Evolutionary conservation across 2,888 invertebrate species (phyloP).

Genomic region (Arge pagana): DNA sequence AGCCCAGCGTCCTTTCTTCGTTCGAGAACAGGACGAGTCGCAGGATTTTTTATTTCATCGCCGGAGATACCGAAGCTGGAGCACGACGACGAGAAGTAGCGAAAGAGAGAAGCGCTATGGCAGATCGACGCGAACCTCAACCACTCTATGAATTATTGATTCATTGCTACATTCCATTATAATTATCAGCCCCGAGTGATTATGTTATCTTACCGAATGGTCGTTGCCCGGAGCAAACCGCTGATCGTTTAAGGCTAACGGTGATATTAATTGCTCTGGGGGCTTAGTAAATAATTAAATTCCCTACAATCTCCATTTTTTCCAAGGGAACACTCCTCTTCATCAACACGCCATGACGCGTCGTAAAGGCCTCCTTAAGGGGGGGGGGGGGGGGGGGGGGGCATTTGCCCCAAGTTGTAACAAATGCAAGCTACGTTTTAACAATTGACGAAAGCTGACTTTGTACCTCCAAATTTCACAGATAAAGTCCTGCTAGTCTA

Average conservation of each 20-base stretch:
- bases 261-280: conserved; percentile 8
- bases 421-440: too few species aligned
- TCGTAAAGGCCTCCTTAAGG: too few species aligned
- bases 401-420: too few species aligned
- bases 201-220: conserved; percentile 17
- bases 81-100: background rate
- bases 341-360: too few species aligned
- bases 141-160: conserved; percentile 16
- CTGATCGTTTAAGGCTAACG: conserved; percentile 18
- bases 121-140: background rate
- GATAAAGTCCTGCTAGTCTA: too few species aligned
- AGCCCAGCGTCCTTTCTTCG: background rate
- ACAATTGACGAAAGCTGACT: too few species aligned
- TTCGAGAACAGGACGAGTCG: background rate
- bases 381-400: too few species aligned
- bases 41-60: background rate
- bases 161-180: conserved; percentile 20
- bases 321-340: too few species aligned
- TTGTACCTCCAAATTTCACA: too few species aligned
- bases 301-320: too few species aligned
- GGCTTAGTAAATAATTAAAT: conserved; percentile 19
- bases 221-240: conserved; percentile 3
- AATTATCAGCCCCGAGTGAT: conserved; percentile 18
- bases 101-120: background rate
- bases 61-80: background rate